Conservation (phyloP, 2,888 invertebrate species). For the Lasioglossum zephyrum region DNA sequence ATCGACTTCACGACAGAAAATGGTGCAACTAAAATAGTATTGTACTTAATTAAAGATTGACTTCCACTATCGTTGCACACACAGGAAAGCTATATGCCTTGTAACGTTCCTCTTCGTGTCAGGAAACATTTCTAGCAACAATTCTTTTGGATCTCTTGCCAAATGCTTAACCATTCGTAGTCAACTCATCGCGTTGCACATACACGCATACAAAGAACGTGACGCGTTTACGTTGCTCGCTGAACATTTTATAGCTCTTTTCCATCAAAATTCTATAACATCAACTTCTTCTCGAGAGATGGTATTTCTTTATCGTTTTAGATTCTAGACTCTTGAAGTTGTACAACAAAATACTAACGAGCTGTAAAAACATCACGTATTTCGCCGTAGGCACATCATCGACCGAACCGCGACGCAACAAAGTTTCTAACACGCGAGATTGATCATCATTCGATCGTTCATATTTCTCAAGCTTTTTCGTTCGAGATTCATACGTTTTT, state of each 20-base stretch:
- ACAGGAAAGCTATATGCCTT: not conserved
- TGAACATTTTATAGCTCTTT: slow-evolving; percentile 10
- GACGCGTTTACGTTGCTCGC: slow-evolving; percentile 15
- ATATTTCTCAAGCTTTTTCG: not conserved
- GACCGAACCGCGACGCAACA: not conserved
- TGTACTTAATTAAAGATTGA: not conserved
- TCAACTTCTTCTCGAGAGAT: not conserved
- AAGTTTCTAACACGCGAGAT: not conserved
- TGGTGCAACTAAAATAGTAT: not conserved
- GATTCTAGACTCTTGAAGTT: not conserved
- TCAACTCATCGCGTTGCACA: not conserved
- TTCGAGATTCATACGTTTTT: not conserved
- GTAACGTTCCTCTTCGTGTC: not conserved
- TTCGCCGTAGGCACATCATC: not conserved
- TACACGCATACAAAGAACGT: slow-evolving; percentile 24
- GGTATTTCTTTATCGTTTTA: not conserved
- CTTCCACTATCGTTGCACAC: not conserved
- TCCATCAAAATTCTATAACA: not conserved
- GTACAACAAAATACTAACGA: not conserved
- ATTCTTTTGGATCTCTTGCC: not conserved
- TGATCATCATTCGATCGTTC: not conserved
- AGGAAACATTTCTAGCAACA: not conserved
- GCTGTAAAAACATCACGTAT: not conserved
- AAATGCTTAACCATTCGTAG: not conserved
- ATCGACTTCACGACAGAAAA: not conserved